Percentiles rank a stretch among this genome's conserved stretches.
These are phyloP conservation scores for Sitodiplosis mosellana DNA, from an alignment of 1,140 invertebrate species.

Conservation along the genomic window DNA sequence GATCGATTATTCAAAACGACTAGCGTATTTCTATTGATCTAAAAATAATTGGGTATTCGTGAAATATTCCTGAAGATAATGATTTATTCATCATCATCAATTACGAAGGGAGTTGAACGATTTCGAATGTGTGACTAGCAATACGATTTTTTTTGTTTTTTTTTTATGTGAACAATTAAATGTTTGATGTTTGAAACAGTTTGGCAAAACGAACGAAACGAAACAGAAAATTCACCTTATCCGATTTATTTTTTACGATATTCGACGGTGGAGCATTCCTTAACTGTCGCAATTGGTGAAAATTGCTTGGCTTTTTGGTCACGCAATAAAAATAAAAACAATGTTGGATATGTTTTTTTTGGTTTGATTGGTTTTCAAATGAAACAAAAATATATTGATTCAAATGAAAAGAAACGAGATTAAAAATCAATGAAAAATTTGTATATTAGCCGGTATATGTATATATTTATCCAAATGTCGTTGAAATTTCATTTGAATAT, in stretches of 20 bases:
- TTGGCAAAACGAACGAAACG: neutral
- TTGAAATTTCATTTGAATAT: neutral
- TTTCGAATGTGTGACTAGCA: too few species aligned
- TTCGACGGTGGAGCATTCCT: slow-evolving; percentile 66
- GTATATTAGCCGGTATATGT: neutral
- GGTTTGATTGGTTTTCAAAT: neutral
- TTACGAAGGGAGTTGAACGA: too few species aligned
- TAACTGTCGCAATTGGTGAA: slow-evolving; percentile 46
- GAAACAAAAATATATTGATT: neutral
- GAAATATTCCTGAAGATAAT: too few species aligned
- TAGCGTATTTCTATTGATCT: too few species aligned
- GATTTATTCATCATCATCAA: too few species aligned
- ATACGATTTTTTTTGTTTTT: neutral
- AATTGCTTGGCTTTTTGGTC: slow-evolving; percentile 1
- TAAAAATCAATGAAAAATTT: too few species aligned
- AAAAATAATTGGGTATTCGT: too few species aligned
- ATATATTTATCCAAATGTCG: neutral
- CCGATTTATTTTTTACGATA: slow-evolving; percentile 64
- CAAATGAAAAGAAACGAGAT: too few species aligned
- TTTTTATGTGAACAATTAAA: neutral
- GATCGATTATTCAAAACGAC: too few species aligned
- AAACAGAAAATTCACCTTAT: slow-evolving; percentile 41
- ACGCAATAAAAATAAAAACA: neutral
- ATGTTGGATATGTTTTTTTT: neutral
- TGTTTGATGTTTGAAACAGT: neutral